phyloP scores from a whole-genome alignment of 2,113 vertebrate genomes.

The Gavia stellata region DNA sequence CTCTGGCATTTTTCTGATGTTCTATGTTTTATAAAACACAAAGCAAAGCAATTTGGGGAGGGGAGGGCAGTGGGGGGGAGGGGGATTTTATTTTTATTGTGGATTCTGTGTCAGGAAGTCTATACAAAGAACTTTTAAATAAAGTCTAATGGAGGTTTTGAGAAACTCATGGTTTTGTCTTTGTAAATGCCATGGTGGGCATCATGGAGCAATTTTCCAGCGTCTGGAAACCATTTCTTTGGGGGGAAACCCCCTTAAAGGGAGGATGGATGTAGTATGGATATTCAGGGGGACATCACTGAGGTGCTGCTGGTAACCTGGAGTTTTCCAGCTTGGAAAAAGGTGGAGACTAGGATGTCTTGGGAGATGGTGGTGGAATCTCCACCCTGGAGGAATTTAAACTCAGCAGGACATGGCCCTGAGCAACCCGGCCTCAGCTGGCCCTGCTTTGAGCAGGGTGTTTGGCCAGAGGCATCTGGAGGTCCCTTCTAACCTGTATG shows the following conservation, averaged over 20 bases:
- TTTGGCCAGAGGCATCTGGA: background rate
- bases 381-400: background rate
- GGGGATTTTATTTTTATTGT: slow-evolving; percentile 71
- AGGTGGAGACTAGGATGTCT: background rate
- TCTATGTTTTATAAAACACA: slow-evolving; percentile 49
- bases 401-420: background rate
- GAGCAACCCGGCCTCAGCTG: background rate
- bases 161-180: background rate
- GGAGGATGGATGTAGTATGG: background rate
- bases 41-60: slow-evolving; percentile 23
- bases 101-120: slow-evolving; percentile 70
- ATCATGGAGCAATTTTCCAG: background rate
- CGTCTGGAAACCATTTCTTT: background rate
- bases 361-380: background rate
- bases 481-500: background rate
- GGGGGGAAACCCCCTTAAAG: background rate
- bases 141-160: slow-evolving; percentile 74
- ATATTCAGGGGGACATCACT: background rate
- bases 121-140: slow-evolving; percentile 81
- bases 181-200: background rate
- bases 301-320: background rate
- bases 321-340: background rate
- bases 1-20: slow-evolving; percentile 59
- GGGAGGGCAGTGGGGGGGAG: background rate
- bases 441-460: background rate